These are phyloP conservation scores for Nyctalus aviator DNA, from an alignment of 2,797 vertebrate genomes.

Conservation along the genomic window DNA sequence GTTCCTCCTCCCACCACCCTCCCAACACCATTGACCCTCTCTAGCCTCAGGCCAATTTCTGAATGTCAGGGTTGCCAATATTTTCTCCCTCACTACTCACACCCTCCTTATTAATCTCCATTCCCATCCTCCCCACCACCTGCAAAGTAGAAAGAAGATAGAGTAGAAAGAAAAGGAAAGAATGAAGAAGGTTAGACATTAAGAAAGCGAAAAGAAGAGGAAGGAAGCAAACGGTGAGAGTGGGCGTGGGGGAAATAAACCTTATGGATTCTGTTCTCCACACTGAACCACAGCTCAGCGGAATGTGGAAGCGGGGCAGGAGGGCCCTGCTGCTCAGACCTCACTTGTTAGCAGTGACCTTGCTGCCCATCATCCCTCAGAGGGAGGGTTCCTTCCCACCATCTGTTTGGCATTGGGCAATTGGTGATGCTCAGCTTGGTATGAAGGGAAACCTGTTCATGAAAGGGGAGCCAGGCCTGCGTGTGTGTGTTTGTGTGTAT, in stretches of 20 bases:
- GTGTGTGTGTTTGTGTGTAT: accelerated
- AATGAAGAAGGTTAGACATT: not conserved
- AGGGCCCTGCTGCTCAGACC: slow-evolving; percentile 4
- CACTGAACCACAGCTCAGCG: not conserved
- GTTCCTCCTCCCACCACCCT: too few relatives aligned
- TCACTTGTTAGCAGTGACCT: slow-evolving; percentile 67
- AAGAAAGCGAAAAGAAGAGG: not conserved
- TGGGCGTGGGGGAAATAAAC: not conserved
- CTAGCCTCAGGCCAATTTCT: not conserved
- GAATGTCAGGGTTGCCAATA: not conserved
- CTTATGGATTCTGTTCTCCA: not conserved
- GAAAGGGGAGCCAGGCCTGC: not conserved
- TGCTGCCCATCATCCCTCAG: not conserved
- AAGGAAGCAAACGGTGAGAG: not conserved
- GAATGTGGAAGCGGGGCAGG: accelerated
- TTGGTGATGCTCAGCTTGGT: not conserved
- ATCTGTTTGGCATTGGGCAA: slow-evolving; percentile 64
- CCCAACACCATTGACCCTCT: too few relatives aligned
- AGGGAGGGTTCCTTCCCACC: slow-evolving; percentile 41
- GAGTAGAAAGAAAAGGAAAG: not conserved
- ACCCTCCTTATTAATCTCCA: not conserved
- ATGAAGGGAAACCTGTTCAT: not conserved
- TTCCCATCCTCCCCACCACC: not conserved
- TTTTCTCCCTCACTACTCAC: not conserved
- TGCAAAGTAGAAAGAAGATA: not conserved